These are phyloP conservation scores for Salminus brasiliensis DNA, from an alignment of 2,113 vertebrate species.

Conservation along the genomic window DNA sequence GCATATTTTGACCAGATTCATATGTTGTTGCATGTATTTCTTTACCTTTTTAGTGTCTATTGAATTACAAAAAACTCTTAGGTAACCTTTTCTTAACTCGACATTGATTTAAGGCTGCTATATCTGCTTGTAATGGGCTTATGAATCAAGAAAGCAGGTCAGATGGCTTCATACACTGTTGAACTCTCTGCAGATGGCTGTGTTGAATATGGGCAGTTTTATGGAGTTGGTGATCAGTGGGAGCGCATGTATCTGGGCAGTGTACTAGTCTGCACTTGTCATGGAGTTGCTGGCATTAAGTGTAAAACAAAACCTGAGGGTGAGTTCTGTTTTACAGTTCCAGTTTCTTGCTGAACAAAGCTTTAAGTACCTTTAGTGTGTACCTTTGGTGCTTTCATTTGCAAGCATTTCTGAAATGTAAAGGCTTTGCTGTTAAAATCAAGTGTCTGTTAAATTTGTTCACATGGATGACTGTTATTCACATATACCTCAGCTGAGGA, in stretches of 20 bases:
- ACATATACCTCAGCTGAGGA: slow-evolving; percentile 81
- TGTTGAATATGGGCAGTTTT: slow-evolving; percentile 82
- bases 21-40: too few species aligned
- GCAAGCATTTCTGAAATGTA: background rate
- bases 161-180: background rate
- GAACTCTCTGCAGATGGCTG: slow-evolving; percentile 80
- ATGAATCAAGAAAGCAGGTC: background rate
- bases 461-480: background rate
- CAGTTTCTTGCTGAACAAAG: background rate
- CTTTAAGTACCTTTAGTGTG: background rate
- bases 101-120: too few species aligned
- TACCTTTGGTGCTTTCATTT: background rate
- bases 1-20: too few species aligned
- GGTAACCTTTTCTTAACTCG: too few species aligned
- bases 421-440: background rate
- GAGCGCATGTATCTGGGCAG: slow-evolving; percentile 88
- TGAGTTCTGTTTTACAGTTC: slow-evolving; percentile 67
- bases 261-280: slow-evolving; percentile 91
- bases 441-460: background rate
- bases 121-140: too few species aligned
- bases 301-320: slow-evolving; percentile 95
- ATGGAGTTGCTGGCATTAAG: slow-evolving; percentile 88
- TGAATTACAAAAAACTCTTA: too few species aligned
- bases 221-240: slow-evolving; percentile 90
- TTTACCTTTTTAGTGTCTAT: too few species aligned